Percentiles rank a stretch among this genome's conserved stretches.
These are phyloP conservation scores for Homarus gammarus DNA, from an alignment of 2,888 invertebrate genomes.

Conservation along the genomic window DNA sequence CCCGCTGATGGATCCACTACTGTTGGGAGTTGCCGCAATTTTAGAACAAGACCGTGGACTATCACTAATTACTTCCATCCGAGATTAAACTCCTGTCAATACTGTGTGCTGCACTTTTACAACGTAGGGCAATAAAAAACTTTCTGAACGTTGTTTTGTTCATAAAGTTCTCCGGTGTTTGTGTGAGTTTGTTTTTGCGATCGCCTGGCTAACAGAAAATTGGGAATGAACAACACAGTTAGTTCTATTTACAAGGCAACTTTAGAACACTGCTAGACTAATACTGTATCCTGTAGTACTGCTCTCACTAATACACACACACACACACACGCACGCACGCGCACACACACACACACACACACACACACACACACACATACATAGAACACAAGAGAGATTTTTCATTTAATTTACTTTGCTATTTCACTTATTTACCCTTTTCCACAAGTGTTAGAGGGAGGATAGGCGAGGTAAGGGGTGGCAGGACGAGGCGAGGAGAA, in stretches of 20 bases:
- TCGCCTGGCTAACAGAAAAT: neutral
- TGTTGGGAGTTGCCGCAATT: neutral
- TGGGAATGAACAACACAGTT: neutral
- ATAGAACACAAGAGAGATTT: no score
- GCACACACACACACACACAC: no score
- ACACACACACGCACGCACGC: no score
- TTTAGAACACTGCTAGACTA: neutral
- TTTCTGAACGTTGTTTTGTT: neutral
- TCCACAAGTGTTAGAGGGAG: no score
- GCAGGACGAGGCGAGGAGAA: no score
- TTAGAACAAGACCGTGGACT: neutral
- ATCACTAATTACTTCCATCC: conserved; percentile 7
- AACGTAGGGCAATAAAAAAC: neutral
- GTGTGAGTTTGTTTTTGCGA: no score
- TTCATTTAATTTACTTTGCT: no score
- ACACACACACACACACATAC: no score
- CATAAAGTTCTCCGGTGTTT: neutral
- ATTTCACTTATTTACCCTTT: no score
- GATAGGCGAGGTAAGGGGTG: no score
- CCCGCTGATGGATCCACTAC: neutral
- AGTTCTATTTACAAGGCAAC: neutral
- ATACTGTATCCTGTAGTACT: no score
- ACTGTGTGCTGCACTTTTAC: neutral
- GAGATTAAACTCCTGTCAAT: conserved; percentile 14
- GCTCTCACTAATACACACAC: no score